phyloP scores from a whole-genome alignment of 2,113 vertebrate genomes.

The Hypocryptadius cinnamomeus region DNA sequence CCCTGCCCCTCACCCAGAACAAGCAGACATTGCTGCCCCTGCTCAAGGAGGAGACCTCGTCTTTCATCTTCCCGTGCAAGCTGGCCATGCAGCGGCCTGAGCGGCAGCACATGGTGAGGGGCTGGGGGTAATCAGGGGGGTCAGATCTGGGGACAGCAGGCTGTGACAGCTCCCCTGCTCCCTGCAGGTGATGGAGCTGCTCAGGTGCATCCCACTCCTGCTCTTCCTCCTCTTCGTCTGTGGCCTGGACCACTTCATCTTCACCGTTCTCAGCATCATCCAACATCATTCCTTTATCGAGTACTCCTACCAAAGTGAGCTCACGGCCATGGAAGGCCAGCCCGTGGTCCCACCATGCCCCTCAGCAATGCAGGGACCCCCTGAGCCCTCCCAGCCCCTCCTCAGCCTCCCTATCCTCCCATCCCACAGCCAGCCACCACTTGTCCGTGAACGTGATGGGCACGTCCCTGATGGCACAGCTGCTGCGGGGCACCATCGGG shows the following conservation, averaged over 20 bases:
- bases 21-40: constrained; percentile 72
- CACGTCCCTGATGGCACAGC: constrained; percentile 77
- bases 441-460: constrained; percentile 78
- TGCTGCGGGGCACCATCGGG: constrained; percentile 75
- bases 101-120: constrained; percentile 61
- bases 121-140: background rate
- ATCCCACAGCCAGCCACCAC: constrained; percentile 74
- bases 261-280: constrained; percentile 74
- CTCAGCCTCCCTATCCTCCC: background rate
- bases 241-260: constrained; percentile 71
- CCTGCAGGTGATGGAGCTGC: constrained; percentile 63
- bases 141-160: background rate
- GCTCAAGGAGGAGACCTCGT: constrained; percentile 45
- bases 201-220: constrained; percentile 64
- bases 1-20: background rate
- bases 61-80: constrained; percentile 64
- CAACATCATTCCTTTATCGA: constrained; percentile 73
- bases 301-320: constrained; percentile 80
- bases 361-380: background rate
- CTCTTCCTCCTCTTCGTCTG: constrained; percentile 70
- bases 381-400: background rate
- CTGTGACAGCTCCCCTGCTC: no score
- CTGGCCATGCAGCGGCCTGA: constrained; percentile 59
- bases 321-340: background rate
- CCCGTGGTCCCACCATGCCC: background rate